Evolutionary conservation across 2,797 vertebrate species (phyloP).

Genomic region (Antrozous pallidus): DNA sequence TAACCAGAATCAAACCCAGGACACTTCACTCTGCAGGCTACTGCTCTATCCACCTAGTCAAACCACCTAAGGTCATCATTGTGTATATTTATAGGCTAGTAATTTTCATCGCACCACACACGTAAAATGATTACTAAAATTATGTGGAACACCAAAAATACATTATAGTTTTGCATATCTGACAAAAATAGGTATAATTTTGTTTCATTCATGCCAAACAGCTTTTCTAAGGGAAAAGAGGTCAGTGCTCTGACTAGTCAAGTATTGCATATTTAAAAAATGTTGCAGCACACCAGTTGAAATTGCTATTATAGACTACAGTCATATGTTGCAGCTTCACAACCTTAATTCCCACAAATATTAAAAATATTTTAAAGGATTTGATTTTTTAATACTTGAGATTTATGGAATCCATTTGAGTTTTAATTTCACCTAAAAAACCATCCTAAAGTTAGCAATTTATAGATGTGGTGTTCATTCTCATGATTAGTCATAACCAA

Average conservation of each 20-base stretch:
- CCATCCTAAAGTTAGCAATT: background rate
- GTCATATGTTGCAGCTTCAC: background rate
- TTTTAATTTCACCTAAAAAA: background rate
- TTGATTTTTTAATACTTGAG: background rate
- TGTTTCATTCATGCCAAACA: background rate
- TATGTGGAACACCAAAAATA: too few species aligned
- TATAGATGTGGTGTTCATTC: background rate
- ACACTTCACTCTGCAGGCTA: too few species aligned
- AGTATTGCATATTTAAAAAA: background rate
- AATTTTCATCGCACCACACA: too few species aligned
- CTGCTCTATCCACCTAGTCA: too few species aligned
- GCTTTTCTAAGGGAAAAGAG: background rate
- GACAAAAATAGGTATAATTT: background rate
- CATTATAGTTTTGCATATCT: too few species aligned
- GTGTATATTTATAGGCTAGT: too few species aligned
- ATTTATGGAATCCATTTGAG: background rate
- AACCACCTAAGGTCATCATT: too few species aligned
- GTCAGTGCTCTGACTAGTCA: background rate
- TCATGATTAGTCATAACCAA: background rate
- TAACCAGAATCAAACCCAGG: too few species aligned
- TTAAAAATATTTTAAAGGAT: background rate
- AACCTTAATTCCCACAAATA: background rate
- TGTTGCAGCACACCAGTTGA: background rate
- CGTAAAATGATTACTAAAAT: too few species aligned
- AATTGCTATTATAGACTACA: background rate